Conservation (phyloP, 2,113 vertebrate genomes). For the Erythrolamprus reginae region DNA sequence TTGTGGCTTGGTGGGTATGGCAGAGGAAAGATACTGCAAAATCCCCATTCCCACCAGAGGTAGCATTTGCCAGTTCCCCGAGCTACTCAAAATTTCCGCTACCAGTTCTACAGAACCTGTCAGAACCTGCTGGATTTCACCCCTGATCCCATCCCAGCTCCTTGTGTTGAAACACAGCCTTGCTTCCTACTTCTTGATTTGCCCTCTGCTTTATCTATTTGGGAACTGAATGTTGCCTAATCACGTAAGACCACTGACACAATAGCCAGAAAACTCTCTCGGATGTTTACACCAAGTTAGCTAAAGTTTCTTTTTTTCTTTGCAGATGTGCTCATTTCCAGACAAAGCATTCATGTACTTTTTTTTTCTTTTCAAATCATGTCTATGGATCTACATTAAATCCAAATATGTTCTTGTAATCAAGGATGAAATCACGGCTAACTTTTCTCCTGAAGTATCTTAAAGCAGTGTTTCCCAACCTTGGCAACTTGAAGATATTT, state of each 20-base stretch:
- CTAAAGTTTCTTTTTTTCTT: not conserved
- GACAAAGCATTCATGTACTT: not conserved
- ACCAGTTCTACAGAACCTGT: no score
- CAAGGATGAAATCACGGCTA: not conserved
- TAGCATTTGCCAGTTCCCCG: no score
- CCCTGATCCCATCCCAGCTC: not conserved
- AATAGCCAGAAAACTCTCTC: not conserved
- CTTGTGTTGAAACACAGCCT: not conserved
- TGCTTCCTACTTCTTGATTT: not conserved
- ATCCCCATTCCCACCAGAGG: no score
- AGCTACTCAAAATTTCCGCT: no score
- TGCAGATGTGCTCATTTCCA: not conserved
- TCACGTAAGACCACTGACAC: not conserved
- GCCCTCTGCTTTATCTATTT: not conserved
- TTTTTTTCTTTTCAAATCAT: not conserved
- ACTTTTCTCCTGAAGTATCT: not conserved
- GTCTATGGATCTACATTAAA: not conserved
- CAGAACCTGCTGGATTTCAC: no score
- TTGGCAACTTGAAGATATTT: no score
- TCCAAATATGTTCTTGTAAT: not conserved
- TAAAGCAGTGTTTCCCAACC: no score
- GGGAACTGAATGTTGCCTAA: not conserved
- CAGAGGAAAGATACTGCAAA: no score
- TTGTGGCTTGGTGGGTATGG: no score
- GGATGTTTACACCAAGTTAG: not conserved